Evolutionary conservation across 2,888 invertebrate genomes (phyloP), one percentile per base, ranked within the genome.

Genomic region (Endomychus coccineus): DNA sequence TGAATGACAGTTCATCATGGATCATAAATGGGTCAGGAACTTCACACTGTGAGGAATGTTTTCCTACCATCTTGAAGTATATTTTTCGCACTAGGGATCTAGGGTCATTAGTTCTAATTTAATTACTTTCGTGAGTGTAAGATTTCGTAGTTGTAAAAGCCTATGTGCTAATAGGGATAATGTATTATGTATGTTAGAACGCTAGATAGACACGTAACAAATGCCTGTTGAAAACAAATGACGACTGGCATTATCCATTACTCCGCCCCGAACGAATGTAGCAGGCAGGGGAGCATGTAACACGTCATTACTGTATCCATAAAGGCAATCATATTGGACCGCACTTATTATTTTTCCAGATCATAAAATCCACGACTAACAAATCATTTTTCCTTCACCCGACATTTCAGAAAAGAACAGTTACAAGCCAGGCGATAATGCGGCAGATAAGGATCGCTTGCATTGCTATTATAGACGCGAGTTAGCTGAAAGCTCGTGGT

Each of bases 271-370:
- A 29, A 13, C 27, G 13, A 21, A 19, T 24, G 16, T 16, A 16
- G 25, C n/a, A 30, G 2, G 19, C 27, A 16, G 32, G 28, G 36
- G 39, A 34, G 41, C 44, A 42, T 42, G 42, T 44, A 49, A 50
- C 54, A 50, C 51, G 51, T 52, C 54, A 51, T 54, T 54, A 52
- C 52, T 47, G 40, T 42, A 23, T 43, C 49, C 51, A 49, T 53
- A 53, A 54, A 55, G 53, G 55, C 55, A 56, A 56, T 55, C 56
- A 55, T 54, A 56, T 55, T 53, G 55, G 55, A 52, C 54, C 53
- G 53, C 51, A 54, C 56, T 56, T 56, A 56, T 56, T 56, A 56
- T 56, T 56, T 56, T 56, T 56, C 56, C 55, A 51, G 52, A 53
- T 55, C 56, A 56, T 56, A 56, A 55, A 56, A 44, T 51, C 45